Conservation (phyloP, 2,797 vertebrate species). For the Macropus fuliginosus region DNA sequence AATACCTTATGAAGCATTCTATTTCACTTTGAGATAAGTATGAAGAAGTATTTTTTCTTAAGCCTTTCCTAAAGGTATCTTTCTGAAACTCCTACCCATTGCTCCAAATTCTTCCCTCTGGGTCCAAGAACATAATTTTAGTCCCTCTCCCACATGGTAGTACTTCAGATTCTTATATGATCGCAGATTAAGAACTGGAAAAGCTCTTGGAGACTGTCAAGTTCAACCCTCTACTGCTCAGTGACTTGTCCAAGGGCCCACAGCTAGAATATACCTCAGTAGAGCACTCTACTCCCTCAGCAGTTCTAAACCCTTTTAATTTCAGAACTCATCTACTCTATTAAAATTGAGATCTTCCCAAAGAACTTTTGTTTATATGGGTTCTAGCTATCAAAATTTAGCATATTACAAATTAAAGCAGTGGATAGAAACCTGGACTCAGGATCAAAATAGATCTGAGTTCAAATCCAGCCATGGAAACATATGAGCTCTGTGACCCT, state of each 20-base stretch:
- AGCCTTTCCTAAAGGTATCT: not conserved
- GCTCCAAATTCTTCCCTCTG: not conserved
- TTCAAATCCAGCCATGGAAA: not conserved
- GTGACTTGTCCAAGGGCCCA: not conserved
- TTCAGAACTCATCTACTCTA: not conserved
- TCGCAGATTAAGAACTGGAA: not conserved
- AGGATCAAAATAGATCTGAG: not conserved
- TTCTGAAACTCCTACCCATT: not conserved
- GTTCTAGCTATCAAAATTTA: not conserved
- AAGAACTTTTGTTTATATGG: not conserved
- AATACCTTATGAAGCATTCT: not conserved
- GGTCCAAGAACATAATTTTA: not conserved
- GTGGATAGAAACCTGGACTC: not conserved
- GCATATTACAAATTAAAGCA: not conserved
- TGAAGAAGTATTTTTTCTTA: not conserved
- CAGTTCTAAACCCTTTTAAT: not conserved
- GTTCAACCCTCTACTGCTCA: not conserved
- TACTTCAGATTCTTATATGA: not conserved
- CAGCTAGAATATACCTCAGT: not conserved
- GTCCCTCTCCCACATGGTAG: not conserved
- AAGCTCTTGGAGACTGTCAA: not conserved
- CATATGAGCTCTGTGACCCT: not conserved
- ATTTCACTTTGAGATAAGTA: not conserved
- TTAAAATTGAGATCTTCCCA: not conserved
- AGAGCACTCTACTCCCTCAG: not conserved